These are phyloP conservation scores for Elysia crispata DNA, from an alignment of 2,888 invertebrate species.

Conservation along the genomic window DNA sequence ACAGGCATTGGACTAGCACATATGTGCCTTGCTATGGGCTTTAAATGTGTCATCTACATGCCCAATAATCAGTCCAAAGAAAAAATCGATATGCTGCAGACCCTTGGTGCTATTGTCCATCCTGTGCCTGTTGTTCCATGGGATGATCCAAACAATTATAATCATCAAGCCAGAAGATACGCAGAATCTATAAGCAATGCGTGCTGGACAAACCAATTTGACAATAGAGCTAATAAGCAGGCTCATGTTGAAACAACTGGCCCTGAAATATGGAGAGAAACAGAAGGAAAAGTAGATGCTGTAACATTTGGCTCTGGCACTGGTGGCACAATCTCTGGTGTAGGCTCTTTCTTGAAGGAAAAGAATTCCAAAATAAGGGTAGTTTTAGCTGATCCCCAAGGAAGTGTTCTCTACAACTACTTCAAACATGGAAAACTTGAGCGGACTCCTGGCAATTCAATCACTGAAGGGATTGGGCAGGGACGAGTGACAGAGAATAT, in stretches of 20 bases:
- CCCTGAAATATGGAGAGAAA: constrained; percentile 77
- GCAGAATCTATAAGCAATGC: constrained; percentile 76
- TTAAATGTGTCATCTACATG: constrained; percentile 77
- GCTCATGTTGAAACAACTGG: constrained; percentile 77
- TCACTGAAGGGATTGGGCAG: constrained; percentile 78
- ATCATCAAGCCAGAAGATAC: constrained; percentile 75
- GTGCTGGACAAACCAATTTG: constrained; percentile 78
- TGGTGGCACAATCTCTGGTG: constrained; percentile 77
- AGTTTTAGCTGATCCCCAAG: constrained; percentile 64
- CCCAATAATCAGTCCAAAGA: constrained; percentile 76
- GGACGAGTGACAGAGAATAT: constrained; percentile 77
- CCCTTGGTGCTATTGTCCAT: constrained; percentile 74
- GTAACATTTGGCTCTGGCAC: constrained; percentile 76
- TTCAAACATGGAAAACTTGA: constrained; percentile 75
- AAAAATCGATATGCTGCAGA: constrained; percentile 70
- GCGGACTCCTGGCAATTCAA: constrained; percentile 73
- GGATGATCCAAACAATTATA: constrained; percentile 75
- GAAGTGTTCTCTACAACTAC: constrained; percentile 76
- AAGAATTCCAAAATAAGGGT: constrained; percentile 70
- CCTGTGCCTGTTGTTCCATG: constrained; percentile 75
- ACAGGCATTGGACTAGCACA: constrained; percentile 78
- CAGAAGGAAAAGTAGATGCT: constrained; percentile 75
- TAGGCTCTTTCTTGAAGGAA: constrained; percentile 75
- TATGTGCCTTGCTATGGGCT: constrained; percentile 75
- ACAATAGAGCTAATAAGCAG: constrained; percentile 74